These are phyloP conservation scores for Hyphantria cunea DNA, from an alignment of 1,140 invertebrate species.

Conservation along the genomic window DNA sequence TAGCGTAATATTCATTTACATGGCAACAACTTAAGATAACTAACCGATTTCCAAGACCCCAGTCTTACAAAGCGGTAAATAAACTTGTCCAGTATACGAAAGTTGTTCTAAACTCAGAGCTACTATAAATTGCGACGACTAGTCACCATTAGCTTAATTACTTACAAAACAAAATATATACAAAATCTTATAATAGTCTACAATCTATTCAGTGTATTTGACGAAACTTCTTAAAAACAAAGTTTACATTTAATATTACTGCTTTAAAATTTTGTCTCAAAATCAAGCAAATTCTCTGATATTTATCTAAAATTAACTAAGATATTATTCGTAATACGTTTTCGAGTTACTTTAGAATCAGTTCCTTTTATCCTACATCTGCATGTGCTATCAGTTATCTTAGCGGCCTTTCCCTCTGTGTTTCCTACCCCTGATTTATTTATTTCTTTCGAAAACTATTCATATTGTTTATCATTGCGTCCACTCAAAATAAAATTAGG, in stretches of 20 bases:
- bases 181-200: constrained; percentile 35
- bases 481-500: no score
- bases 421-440: no score
- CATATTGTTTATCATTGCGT: no score
- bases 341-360: no score
- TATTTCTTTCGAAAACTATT: no score
- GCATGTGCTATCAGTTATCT: no score
- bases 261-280: no score
- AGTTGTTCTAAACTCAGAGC: constrained; percentile 16
- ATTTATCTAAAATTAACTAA: no score
- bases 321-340: no score
- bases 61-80: constrained; percentile 23
- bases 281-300: no score
- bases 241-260: background rate
- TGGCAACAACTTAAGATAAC: constrained; percentile 21
- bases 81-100: constrained; percentile 16
- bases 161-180: constrained; percentile 44
- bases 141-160: constrained; percentile 54
- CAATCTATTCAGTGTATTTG: constrained; percentile 44
- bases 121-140: constrained; percentile 51
- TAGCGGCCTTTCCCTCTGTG: no score
- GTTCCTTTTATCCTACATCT: no score
- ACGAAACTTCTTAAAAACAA: background rate
- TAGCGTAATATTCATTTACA: constrained; percentile 12
- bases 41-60: constrained; percentile 8